Conservation (phyloP, 2,113 vertebrate genomes). For the Hylia prasina region DNA sequence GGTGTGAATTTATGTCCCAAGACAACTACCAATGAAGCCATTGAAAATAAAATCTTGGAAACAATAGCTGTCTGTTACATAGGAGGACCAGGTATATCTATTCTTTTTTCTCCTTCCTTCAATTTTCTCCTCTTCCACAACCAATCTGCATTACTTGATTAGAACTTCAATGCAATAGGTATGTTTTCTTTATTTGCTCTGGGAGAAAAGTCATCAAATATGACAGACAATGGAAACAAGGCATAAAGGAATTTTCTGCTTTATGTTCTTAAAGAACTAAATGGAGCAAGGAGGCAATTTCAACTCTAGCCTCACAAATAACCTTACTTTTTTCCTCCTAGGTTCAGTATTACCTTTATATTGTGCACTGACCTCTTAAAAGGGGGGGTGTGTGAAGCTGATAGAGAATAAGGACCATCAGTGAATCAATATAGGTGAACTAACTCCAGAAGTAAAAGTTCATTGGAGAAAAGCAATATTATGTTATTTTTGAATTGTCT, state of each 20-base stretch:
- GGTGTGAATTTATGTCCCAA: not conserved
- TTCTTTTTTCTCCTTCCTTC: not conserved
- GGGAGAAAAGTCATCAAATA: not conserved
- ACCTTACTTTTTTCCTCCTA: not conserved
- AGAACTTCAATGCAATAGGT: not conserved
- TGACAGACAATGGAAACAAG: not conserved
- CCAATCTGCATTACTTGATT: not conserved
- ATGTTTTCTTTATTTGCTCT: not conserved
- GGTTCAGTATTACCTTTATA: constrained; percentile 6
- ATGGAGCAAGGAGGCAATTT: constrained; percentile 18
- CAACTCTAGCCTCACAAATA: not conserved
- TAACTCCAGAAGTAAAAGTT: constrained; percentile 28
- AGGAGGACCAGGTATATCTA: not conserved
- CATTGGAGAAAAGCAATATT: not conserved
- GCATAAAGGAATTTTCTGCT: not conserved
- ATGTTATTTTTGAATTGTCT: constrained; percentile 39
- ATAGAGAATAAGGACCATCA: not conserved
- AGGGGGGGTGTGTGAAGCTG: not conserved
- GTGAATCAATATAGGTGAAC: constrained; percentile 47
- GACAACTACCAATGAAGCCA: not conserved
- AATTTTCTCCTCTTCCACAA: not conserved
- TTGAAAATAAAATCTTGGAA: not conserved
- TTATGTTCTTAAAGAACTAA: not conserved
- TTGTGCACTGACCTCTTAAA: not conserved
- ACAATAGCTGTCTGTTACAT: not conserved